Percentiles rank a stretch among this genome's conserved stretches.
Conservation (phyloP, 2,113 vertebrate genomes). For the Notothenia coriiceps region DNA sequence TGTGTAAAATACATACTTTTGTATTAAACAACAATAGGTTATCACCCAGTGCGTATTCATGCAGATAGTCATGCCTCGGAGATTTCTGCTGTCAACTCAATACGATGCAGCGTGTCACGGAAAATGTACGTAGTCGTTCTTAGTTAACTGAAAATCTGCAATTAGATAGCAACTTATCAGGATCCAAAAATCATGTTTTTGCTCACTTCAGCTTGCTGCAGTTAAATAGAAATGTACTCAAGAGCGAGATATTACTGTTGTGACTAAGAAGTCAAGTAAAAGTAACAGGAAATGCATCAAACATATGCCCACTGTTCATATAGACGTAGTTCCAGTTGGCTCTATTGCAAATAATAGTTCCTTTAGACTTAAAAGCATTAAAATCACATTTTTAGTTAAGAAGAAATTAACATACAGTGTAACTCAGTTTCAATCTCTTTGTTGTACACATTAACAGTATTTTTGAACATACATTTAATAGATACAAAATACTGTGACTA, state of each 20-base stretch:
- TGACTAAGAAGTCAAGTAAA: background rate
- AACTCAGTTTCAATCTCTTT: background rate
- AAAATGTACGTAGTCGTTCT: background rate
- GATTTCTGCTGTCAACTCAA: background rate
- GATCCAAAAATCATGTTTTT: background rate
- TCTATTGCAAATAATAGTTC: background rate
- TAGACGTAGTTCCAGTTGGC: no score
- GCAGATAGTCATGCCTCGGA: background rate
- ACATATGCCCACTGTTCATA: background rate
- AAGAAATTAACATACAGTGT: no score
- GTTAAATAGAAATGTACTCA: background rate
- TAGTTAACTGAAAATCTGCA: background rate
- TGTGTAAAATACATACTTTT: background rate
- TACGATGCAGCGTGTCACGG: background rate
- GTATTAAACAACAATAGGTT: background rate
- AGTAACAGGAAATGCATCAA: background rate
- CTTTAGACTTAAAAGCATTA: background rate
- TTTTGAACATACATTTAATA: background rate
- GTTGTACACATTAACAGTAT: background rate
- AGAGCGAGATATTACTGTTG: background rate
- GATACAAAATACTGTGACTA: no score
- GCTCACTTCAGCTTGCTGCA: background rate
- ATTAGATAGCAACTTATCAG: background rate
- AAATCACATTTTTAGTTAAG: background rate
- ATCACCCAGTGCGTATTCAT: background rate